These are phyloP conservation scores for Siderastrea radians DNA, from an alignment of 92 coral and sea anemone genomes.

Conservation along the genomic window DNA sequence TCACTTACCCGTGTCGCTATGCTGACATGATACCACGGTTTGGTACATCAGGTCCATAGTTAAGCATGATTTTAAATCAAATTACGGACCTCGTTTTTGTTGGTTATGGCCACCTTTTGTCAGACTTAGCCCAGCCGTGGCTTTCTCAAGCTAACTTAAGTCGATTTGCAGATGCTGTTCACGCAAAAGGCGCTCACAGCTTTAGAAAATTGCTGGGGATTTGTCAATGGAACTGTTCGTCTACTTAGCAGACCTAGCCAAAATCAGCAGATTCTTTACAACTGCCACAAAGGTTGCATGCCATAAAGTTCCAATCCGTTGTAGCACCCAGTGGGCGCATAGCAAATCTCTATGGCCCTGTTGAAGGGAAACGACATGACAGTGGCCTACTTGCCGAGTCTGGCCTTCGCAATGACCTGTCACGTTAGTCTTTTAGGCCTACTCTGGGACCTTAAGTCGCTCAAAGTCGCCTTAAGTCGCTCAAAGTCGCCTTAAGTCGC, in stretches of 20 bases:
- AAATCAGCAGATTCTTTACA: conserved; percentile 35
- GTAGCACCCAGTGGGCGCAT: conserved; percentile 58
- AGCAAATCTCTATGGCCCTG: conserved; percentile 19
- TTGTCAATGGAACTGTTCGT: conserved; percentile 43
- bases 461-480: too few species aligned
- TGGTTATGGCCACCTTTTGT: conserved; percentile 25
- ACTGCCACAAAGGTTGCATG: conserved; percentile 45
- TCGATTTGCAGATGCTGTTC: conserved; percentile 38
- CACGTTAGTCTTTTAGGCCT: conserved; percentile 9
- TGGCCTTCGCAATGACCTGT: conserved; percentile 33
- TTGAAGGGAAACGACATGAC: conserved; percentile 49
- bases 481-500: too few species aligned
- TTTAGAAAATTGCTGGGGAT: conserved; percentile 54
- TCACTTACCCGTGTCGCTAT: conserved; percentile 31
- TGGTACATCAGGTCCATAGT: conserved; percentile 48
- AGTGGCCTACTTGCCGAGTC: conserved; percentile 50
- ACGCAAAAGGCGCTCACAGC: conserved; percentile 52
- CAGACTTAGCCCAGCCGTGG: conserved; percentile 37
- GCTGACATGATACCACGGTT: conserved; percentile 41
- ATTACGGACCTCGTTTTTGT: conserved; percentile 35
- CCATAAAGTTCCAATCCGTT: conserved; percentile 25
- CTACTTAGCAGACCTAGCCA: conserved; percentile 46
- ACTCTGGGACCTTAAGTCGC: too few species aligned
- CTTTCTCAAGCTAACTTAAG: conserved; percentile 25
- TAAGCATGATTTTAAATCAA: conserved; percentile 39